These are phyloP conservation scores for Pseudocheirus occidentalis DNA, from an alignment of 2,797 vertebrate genomes.

Conservation along the genomic window DNA sequence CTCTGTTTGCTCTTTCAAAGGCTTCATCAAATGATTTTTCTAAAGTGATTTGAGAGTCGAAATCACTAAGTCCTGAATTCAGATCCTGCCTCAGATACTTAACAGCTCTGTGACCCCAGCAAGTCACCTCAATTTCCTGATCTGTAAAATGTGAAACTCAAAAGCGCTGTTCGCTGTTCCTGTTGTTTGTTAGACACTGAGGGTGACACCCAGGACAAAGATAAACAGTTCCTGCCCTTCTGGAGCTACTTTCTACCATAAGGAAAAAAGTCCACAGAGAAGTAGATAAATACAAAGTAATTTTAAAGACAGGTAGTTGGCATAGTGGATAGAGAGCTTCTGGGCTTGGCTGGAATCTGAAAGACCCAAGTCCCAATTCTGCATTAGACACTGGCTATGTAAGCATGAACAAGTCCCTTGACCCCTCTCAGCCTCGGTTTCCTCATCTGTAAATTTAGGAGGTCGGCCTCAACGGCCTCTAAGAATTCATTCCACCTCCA, in stretches of 20 bases:
- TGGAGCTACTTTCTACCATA: neutral
- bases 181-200: neutral
- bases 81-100: neutral
- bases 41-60: neutral
- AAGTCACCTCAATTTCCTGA: neutral
- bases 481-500: neutral
- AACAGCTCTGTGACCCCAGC: neutral
- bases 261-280: neutral
- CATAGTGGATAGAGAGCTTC: neutral
- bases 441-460: neutral
- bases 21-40: neutral
- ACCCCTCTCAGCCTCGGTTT: neutral
- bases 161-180: neutral
- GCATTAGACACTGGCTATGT: neutral
- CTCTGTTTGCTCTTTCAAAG: neutral
- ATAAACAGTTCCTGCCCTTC: neutral
- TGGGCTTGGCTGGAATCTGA: neutral
- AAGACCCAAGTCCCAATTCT: neutral
- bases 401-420: neutral
- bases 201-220: neutral
- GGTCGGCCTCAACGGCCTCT: neutral
- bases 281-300: neutral
- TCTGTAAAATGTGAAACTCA: neutral
- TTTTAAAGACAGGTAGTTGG: neutral
- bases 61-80: neutral